Percentiles rank a stretch among this genome's conserved stretches.
phyloP scores from a whole-genome alignment of 2,797 vertebrate genomes.

The Pseudochirops corinnae region DNA sequence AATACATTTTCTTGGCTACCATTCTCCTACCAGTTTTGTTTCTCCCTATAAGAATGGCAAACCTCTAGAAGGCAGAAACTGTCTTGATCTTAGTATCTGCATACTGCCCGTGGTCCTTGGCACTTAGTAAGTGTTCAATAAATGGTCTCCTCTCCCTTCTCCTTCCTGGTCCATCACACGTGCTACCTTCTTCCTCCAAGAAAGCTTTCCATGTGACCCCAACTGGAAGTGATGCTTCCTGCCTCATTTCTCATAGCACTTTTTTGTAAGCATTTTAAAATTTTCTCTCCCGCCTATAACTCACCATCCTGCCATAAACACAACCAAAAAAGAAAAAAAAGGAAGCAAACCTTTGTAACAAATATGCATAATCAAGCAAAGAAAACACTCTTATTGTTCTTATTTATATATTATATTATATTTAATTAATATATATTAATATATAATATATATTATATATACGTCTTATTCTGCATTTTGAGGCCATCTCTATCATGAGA shows the following conservation, averaged over 20 bases:
- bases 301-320: neutral
- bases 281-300: neutral
- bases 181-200: neutral
- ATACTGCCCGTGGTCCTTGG: neutral
- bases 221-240: neutral
- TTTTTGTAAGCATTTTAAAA: neutral
- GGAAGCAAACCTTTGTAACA: neutral
- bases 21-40: neutral
- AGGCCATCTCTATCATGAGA: neutral
- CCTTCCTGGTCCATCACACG: neutral
- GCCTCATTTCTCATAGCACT: neutral
- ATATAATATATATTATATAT: too few species aligned
- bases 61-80: neutral
- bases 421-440: too few species aligned
- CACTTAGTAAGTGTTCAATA: neutral
- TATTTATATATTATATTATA: too few species aligned
- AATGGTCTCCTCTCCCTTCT: neutral
- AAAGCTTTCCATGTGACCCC: neutral
- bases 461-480: neutral
- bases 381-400: neutral
- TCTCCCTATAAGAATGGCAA: neutral
- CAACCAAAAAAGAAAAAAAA: neutral
- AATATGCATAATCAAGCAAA: neutral
- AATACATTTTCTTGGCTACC: neutral
- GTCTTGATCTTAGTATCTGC: neutral